Evolutionary conservation across 2,888 invertebrate species (phyloP), one percentile per base, ranked within the genome.

Genomic region (Plebejus anna): DNA sequence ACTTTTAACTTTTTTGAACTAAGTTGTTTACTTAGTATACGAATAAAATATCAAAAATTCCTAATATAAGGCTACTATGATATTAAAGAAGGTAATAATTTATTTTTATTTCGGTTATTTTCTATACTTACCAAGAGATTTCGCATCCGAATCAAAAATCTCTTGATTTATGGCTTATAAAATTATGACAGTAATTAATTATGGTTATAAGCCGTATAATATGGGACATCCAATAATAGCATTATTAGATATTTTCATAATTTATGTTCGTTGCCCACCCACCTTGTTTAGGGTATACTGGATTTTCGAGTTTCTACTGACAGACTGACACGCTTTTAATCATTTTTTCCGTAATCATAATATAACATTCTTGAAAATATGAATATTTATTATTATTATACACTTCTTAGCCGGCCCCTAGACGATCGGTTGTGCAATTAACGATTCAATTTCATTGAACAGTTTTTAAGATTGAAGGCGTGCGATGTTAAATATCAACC

Each of bases 251-350:
- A 66, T 66, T 66, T 66, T 13, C 13, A 66, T 66, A 36, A 66
- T 66, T 66, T 66, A 66, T 66, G 32, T 32, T 66, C 66, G 22
- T 22, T 66, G 28, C 11, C 66, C 66, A 66, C 32, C 66, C 66
- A 66, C 32, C 16, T 32, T 13, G 66, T 36, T 32, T 66, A 1
- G 66, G 16, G 5, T 1, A 66, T 36, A 28, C 61, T 66, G 66
- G 66, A 13, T 3, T 36, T 66, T 32, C 61, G 28, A 61, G 1
- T 28, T 22, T 22, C 22, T 22, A 22, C 22, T 22, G 22, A 28
- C 1, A 61, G 66, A 36, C 32, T 66, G 32, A 36, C 66, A 36
- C 32, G 32, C 13, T 22, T 28, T 61, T 22, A 7, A 61, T 61
- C 9, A 9, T 61, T 28, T 61, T 22, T 51, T 51, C 51, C 13